Conservation (phyloP, 1,140 invertebrate genomes). For the Hestina assimilis region DNA sequence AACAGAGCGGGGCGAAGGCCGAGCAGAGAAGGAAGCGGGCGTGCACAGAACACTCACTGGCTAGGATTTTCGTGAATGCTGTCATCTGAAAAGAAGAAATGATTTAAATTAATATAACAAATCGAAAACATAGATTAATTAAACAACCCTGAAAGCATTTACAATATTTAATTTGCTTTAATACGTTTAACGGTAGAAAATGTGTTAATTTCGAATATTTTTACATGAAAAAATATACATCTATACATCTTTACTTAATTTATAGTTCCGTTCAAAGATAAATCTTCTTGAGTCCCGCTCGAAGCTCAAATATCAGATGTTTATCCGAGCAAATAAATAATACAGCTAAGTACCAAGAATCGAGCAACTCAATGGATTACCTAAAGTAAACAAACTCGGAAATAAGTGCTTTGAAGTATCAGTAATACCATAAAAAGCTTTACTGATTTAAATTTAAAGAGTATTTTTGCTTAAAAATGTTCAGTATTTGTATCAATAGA, state of each 20-base stretch:
- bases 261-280: background rate
- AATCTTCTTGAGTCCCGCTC: constrained; percentile 6
- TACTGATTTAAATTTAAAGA: constrained; percentile 1
- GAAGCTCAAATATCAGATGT: constrained; percentile 45
- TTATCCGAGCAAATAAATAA: constrained; percentile 64
- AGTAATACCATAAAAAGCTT: constrained; percentile 8
- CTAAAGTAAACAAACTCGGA: constrained; percentile 53
- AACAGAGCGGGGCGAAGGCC: constrained; percentile 95
- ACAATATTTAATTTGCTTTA: no score
- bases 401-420: constrained; percentile 20
- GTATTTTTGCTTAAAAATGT: constrained; percentile 3
- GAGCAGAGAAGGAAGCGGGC: constrained; percentile 94
- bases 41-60: constrained; percentile 91
- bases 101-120: constrained; percentile 20
- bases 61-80: constrained; percentile 87
- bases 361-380: constrained; percentile 49
- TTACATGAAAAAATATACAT: background rate
- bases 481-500: constrained; percentile 53
- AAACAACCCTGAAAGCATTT: no score
- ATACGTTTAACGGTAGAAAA: no score
- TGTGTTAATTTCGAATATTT: no score
- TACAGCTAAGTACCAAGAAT: constrained; percentile 47
- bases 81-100: constrained; percentile 80
- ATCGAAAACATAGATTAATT: no score
- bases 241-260: background rate